Percentiles rank a stretch among this genome's conserved stretches.
Conservation (phyloP, 2,113 vertebrate genomes). For the Lophura nycthemera region DNA sequence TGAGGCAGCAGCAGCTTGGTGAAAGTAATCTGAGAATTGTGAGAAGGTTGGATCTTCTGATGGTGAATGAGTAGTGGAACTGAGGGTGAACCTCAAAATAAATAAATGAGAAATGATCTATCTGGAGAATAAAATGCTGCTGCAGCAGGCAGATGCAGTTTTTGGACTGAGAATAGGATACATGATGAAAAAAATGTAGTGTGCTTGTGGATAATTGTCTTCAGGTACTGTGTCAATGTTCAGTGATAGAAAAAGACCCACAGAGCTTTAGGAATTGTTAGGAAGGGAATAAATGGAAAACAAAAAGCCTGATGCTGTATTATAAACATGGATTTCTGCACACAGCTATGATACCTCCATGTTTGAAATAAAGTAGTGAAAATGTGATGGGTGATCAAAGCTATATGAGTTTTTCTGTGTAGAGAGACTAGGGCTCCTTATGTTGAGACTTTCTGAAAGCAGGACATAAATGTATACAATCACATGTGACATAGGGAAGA, state of each 20-base stretch:
- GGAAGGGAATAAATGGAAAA: background rate
- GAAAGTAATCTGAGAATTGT: background rate
- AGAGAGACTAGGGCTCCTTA: no score
- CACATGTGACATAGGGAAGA: background rate
- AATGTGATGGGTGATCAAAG: background rate
- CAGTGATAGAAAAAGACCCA: background rate
- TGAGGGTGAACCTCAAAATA: background rate
- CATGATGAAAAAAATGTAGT: background rate
- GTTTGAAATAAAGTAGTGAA: background rate
- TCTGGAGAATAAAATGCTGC: background rate
- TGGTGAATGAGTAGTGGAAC: background rate
- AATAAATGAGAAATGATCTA: background rate
- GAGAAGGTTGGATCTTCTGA: background rate
- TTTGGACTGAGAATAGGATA: background rate
- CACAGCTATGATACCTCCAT: background rate
- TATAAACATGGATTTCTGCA: background rate
- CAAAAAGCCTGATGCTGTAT: background rate
- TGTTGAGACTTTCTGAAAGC: background rate
- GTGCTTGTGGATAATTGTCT: background rate
- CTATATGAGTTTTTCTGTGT: background rate
- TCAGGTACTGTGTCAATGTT: background rate
- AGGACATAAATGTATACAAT: background rate
- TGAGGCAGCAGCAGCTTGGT: fast-evolving
- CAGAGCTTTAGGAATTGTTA: background rate
- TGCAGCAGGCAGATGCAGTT: background rate